Evolutionary conservation across 2,797 vertebrate species (phyloP).

Genomic region (Lithobates pipiens): DNA sequence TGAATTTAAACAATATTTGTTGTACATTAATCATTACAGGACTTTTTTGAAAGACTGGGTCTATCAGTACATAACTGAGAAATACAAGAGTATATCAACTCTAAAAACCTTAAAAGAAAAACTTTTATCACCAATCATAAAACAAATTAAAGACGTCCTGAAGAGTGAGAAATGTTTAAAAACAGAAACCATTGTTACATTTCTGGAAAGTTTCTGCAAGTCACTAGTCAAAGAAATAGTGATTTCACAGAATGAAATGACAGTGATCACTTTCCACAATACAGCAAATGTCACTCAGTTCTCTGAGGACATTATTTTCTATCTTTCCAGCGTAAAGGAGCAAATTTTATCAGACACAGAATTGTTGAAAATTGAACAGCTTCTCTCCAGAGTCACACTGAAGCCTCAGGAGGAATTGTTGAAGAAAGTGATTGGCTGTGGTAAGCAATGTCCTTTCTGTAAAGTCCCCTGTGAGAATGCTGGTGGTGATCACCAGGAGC

Average conservation of each 20-base stretch:
- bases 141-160: not conserved
- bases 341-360: not conserved
- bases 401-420: slow-evolving; percentile 34
- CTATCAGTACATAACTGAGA: not conserved
- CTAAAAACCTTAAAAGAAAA: not conserved
- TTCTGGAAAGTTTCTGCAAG: slow-evolving; percentile 1
- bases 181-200: not conserved
- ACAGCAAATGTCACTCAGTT: not conserved
- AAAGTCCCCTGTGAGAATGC: slow-evolving; percentile 48
- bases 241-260: slow-evolving; percentile 4
- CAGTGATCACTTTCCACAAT: not conserved
- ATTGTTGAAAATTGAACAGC: not conserved
- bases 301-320: not conserved
- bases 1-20: not conserved
- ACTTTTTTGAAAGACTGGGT: slow-evolving; percentile 27
- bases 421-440: slow-evolving; percentile 9
- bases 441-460: slow-evolving; percentile 59
- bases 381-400: not conserved
- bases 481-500: slow-evolving; percentile 6
- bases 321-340: not conserved
- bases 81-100: not conserved
- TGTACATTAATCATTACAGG: slow-evolving; percentile 4
- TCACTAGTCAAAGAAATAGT: not conserved
- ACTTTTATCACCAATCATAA: not conserved
- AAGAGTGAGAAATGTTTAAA: not conserved